Evolutionary conservation across 2,113 vertebrate genomes (phyloP).

Genomic region (Artemisiospiza belli): DNA sequence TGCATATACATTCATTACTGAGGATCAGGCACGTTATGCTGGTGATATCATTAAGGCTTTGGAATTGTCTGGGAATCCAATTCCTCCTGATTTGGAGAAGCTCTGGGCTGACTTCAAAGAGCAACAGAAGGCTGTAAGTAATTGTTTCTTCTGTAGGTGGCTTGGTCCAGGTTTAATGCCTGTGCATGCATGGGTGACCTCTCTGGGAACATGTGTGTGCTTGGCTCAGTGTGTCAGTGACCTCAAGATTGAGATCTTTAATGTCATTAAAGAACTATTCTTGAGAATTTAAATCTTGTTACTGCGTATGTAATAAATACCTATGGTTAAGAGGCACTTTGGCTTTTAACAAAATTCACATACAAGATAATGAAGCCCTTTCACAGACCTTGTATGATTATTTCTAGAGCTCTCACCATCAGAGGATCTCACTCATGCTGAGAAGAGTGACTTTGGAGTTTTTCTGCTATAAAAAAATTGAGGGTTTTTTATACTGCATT

Average conservation of each 20-base stretch:
- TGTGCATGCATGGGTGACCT: neutral
- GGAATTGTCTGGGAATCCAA: constrained; percentile 87
- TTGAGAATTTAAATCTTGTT: neutral
- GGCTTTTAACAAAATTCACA: neutral
- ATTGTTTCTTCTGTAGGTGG: neutral
- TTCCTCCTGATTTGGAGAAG: constrained; percentile 91
- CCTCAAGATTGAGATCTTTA: neutral
- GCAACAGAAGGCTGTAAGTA: constrained; percentile 92
- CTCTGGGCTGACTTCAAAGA: constrained; percentile 97
- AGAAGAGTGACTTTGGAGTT: neutral
- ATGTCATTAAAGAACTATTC: neutral
- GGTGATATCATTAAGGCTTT: constrained; percentile 98
- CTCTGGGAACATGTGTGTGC: rapidly evolving
- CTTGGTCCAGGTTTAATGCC: neutral
- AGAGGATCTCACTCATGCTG: neutral
- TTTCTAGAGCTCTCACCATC: neutral
- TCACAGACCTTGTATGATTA: neutral
- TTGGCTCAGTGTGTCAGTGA: neutral
- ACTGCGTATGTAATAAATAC: neutral
- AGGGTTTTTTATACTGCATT: neutral
- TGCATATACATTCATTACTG: constrained; percentile 97
- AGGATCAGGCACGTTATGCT: constrained; percentile 92
- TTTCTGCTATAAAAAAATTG: neutral
- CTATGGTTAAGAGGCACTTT: neutral
- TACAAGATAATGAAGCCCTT: neutral